phyloP scores from a whole-genome alignment of 2,888 invertebrate genomes.

The Chrysotoxum bicinctum region DNA sequence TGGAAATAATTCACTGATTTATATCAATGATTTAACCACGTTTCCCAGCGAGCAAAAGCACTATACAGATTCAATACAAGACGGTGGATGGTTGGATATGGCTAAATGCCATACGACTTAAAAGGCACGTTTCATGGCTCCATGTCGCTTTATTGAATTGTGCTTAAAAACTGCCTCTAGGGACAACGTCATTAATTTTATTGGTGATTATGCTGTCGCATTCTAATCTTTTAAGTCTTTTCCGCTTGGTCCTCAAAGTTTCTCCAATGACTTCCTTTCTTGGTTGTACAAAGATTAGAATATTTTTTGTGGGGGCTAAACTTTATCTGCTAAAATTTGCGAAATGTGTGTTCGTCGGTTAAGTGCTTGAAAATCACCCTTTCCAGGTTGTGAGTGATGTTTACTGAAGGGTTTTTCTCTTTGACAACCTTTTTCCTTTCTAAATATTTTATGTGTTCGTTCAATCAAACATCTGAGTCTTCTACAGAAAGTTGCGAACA shows the following conservation, averaged over 20 bases:
- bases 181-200: conserved; percentile 51
- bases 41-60: conserved; percentile 6
- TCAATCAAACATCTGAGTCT: conserved; percentile 32
- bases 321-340: not conserved
- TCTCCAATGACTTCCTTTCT: not conserved
- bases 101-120: not conserved
- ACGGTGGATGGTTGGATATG: not conserved
- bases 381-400: conserved; percentile 4
- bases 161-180: conserved; percentile 20
- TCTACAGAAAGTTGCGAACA: not conserved
- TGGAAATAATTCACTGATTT: conserved; percentile 62
- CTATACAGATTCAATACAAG: conserved; percentile 3
- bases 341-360: conserved; percentile 8
- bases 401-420: not conserved
- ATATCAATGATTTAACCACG: conserved; percentile 35
- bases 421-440: conserved; percentile 7
- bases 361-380: conserved; percentile 18
- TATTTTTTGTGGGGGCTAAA: not conserved
- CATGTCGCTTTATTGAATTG: conserved; percentile 37
- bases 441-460: conserved; percentile 53
- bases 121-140: conserved; percentile 7
- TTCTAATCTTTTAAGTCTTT: conserved; percentile 24
- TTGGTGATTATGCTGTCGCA: conserved; percentile 59
- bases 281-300: not conserved
- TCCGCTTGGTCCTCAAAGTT: not conserved